A percentile compares a stretch with the other conserved stretches of the same genome.
phyloP scores from a whole-genome alignment of 2,797 vertebrate species.

The Sebastes minor region DNA sequence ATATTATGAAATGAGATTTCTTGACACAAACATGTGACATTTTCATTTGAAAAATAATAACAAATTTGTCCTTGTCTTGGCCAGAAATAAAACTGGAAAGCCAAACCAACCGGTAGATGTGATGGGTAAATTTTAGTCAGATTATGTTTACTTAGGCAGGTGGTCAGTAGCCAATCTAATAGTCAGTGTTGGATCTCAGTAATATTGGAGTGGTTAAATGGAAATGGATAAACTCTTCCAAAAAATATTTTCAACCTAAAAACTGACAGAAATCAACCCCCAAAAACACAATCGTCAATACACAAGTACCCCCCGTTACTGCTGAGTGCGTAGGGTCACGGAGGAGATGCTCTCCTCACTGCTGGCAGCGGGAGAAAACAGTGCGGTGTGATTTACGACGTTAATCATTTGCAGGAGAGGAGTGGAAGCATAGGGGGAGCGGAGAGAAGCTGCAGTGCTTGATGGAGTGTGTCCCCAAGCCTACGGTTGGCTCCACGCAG shows the following conservation, averaged over 20 bases:
- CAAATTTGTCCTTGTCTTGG: background rate
- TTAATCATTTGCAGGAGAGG: slow-evolving; percentile 66
- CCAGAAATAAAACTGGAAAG: background rate
- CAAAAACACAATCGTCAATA: slow-evolving; percentile 8
- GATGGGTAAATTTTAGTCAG: background rate
- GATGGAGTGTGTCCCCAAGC: slow-evolving; percentile 60
- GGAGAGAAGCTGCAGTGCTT: slow-evolving; percentile 44
- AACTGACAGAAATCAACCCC: background rate
- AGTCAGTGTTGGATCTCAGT: background rate
- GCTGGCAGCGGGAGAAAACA: slow-evolving; percentile 46
- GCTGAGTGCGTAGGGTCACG: slow-evolving; percentile 11
- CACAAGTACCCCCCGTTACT: background rate
- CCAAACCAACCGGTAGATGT: background rate
- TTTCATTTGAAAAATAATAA: background rate
- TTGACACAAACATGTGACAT: background rate
- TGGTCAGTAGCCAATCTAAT: background rate
- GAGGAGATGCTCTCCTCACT: slow-evolving; percentile 29
- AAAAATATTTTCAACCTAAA: background rate
- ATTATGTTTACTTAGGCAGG: background rate
- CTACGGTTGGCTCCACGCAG: slow-evolving; percentile 26
- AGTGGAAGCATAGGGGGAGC: slow-evolving; percentile 36
- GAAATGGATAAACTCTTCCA: background rate
- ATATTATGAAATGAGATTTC: background rate
- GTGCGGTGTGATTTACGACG: slow-evolving; percentile 66
- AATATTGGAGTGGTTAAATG: background rate